A percentile compares a stretch with the other conserved stretches of the same genome.
phyloP scores from a whole-genome alignment of 2,797 vertebrate genomes.

The Periophthalmus magnuspinnatus region DNA sequence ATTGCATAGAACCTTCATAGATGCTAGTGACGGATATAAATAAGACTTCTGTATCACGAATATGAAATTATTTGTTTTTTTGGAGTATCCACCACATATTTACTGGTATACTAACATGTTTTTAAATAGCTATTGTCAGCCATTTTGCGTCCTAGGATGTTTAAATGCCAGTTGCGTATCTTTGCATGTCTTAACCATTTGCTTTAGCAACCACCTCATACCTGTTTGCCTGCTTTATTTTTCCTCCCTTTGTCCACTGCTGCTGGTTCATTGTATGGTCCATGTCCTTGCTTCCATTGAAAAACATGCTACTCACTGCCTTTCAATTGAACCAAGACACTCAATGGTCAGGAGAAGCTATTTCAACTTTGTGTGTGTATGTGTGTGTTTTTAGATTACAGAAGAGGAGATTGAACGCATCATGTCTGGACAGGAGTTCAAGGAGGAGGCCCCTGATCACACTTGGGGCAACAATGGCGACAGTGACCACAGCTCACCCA shows the following conservation, averaged over 20 bases:
- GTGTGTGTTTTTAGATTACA: conserved; percentile 83
- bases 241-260: conserved; percentile 11
- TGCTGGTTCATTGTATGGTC: conserved; percentile 31
- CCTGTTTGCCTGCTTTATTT: conserved; percentile 27
- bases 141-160: conserved; percentile 13
- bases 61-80: conserved; percentile 1
- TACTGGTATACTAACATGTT: conserved; percentile 35
- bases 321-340: conserved; percentile 38
- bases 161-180: conserved; percentile 39
- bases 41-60: conserved; percentile 42
- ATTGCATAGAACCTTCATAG: neutral
- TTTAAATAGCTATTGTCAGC: conserved; percentile 39
- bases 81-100: conserved; percentile 21
- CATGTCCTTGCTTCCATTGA: conserved; percentile 55
- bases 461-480: conserved; percentile 97
- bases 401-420: conserved; percentile 98
- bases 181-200: neutral
- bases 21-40: conserved; percentile 17
- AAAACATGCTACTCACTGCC: conserved; percentile 33
- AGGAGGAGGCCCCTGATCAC: conserved; percentile 90
- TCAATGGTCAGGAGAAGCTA: conserved; percentile 8
- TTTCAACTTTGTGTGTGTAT: conserved; percentile 10
- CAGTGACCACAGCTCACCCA: conserved; percentile 96
- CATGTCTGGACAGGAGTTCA: conserved; percentile 99
- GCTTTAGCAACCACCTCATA: conserved; percentile 4